A percentile compares a stretch with the other conserved stretches of the same genome.
Evolutionary conservation across 2,113 vertebrate genomes (phyloP).

Genomic region (Poecile atricapillus): DNA sequence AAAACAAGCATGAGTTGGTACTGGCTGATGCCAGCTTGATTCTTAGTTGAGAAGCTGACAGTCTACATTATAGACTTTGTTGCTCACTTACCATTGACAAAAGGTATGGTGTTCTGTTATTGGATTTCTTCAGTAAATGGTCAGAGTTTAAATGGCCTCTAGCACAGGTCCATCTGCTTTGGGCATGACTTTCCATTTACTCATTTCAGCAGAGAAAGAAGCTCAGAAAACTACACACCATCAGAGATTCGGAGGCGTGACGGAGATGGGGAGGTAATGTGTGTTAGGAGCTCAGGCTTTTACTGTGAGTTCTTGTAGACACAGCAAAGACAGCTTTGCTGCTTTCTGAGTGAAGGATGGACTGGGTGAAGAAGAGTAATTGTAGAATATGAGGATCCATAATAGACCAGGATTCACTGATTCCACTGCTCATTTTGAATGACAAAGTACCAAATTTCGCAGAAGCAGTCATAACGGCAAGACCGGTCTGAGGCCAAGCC

Average conservation of each 20-base stretch:
- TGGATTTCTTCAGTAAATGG: background rate
- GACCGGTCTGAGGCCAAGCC: background rate
- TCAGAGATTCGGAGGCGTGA: background rate
- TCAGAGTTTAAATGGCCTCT: background rate
- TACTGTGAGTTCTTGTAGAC: background rate
- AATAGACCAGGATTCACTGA: background rate
- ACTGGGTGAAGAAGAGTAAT: background rate
- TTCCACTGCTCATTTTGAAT: background rate
- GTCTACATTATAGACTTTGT: background rate
- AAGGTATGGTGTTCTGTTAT: background rate
- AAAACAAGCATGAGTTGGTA: background rate
- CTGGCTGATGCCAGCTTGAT: background rate
- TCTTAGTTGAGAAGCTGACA: background rate
- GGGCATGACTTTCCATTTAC: background rate
- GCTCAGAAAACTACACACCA: background rate
- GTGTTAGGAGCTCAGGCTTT: background rate
- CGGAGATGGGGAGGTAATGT: background rate
- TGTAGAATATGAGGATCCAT: background rate
- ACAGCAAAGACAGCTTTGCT: background rate
- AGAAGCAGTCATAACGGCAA: accelerated
- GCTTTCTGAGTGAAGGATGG: background rate
- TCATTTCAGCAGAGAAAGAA: background rate
- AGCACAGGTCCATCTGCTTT: background rate
- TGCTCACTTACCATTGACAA: background rate
- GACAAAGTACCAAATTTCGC: background rate